Conservation (phyloP, 2,113 vertebrate genomes). For the Corvus cornix region DNA sequence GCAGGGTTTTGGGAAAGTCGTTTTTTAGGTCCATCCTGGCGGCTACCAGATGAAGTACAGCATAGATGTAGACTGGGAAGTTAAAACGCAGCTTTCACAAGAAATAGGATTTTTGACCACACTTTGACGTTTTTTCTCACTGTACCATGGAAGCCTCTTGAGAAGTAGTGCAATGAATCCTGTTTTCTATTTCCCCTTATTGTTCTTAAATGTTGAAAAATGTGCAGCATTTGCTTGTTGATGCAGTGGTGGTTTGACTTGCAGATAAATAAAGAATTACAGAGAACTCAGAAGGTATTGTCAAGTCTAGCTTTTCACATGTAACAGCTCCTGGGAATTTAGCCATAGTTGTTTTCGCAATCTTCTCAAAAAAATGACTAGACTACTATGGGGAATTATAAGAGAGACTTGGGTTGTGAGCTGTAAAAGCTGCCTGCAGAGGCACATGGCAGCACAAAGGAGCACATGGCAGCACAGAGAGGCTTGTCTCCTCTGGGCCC, state of each 20-base stretch:
- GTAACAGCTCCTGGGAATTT: constrained; percentile 25
- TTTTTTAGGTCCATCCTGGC: neutral
- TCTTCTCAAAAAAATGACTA: constrained; percentile 9
- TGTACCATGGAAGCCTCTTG: neutral
- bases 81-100: neutral
- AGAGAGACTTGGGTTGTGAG: too few relatives aligned
- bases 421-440: too few relatives aligned
- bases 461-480: too few relatives aligned
- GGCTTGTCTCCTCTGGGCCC: too few relatives aligned
- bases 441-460: too few relatives aligned
- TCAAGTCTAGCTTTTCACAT: neutral
- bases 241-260: neutral
- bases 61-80: neutral
- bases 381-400: neutral
- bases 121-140: neutral
- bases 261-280: neutral
- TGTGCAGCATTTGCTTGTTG: neutral
- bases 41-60: neutral
- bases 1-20: neutral
- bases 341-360: constrained; percentile 33
- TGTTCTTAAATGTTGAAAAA: neutral
- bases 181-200: neutral
- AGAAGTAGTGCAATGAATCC: neutral
- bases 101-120: neutral
- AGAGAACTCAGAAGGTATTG: neutral